Percentiles rank a stretch among this genome's conserved stretches.
phyloP scores from a whole-genome alignment of 2,888 invertebrate species.

The Cataglyphis livida region DNA sequence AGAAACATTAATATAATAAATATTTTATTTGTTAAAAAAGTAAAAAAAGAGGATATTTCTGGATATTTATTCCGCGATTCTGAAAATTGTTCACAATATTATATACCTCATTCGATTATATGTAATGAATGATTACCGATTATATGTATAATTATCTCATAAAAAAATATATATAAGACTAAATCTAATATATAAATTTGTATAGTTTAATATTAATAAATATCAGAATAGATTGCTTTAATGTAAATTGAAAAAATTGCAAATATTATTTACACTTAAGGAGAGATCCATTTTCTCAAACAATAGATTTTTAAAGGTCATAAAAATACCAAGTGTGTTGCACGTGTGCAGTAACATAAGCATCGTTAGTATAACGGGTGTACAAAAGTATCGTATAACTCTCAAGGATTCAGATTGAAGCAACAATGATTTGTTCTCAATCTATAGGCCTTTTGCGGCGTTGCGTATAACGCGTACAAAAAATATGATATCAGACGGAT shows the following conservation, averaged over 20 bases:
- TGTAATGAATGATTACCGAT: background rate
- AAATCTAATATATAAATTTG: background rate
- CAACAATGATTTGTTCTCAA: slow-evolving; percentile 20
- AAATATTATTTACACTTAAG: background rate
- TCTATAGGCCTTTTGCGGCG: background rate
- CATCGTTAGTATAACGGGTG: slow-evolving; percentile 16
- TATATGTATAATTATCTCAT: background rate
- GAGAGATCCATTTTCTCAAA: background rate
- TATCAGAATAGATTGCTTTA: background rate
- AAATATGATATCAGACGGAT: slow-evolving; percentile 14
- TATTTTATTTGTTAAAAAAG: background rate
- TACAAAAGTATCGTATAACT: slow-evolving; percentile 11
- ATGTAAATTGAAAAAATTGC: background rate
- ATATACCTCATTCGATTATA: background rate
- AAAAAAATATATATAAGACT: background rate
- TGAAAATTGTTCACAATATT: background rate
- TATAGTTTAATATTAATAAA: background rate
- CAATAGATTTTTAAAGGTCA: slow-evolving; percentile 1
- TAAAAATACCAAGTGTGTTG: background rate
- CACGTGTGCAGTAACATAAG: slow-evolving; percentile 22
- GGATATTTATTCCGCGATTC: background rate
- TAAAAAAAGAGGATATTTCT: too few species aligned
- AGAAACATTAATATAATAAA: background rate
- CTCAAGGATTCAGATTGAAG: background rate
- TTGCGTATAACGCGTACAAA: background rate